These are phyloP conservation scores for Hepsetus odoe DNA, from an alignment of 2,113 vertebrate genomes.

Conservation along the genomic window DNA sequence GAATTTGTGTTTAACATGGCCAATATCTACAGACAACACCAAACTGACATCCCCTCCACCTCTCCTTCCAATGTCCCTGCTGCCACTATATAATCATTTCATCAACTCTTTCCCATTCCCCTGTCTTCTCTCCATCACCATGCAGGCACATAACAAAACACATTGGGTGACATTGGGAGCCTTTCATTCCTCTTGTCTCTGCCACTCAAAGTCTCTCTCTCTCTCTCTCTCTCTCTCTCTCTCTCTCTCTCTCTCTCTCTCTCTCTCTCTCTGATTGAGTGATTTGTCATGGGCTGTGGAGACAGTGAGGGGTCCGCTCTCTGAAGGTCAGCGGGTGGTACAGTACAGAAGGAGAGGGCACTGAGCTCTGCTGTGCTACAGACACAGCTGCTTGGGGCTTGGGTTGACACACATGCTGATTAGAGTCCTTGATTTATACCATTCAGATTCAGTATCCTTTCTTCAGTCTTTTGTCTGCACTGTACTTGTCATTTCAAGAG, in stretches of 20 bases:
- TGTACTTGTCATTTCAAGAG: neutral
- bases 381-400: conserved; percentile 8
- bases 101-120: conserved; percentile 77
- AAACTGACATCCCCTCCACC: conserved; percentile 55
- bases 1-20: conserved; percentile 75
- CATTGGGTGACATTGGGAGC: conserved; percentile 78
- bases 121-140: conserved; percentile 73
- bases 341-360: conserved; percentile 49
- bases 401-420: conserved; percentile 39
- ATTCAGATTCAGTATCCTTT: conserved; percentile 21
- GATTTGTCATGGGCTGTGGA: conserved; percentile 77
- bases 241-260: conserved; percentile 52
- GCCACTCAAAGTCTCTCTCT: conserved; percentile 65
- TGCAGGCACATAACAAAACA: conserved; percentile 77
- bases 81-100: conserved; percentile 80
- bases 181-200: conserved; percentile 76
- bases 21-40: conserved; percentile 67
- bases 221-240: conserved; percentile 52
- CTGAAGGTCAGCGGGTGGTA: conserved; percentile 77
- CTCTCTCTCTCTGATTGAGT: conserved; percentile 72
- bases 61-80: conserved; percentile 51
- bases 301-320: conserved; percentile 65
- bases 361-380: neutral
- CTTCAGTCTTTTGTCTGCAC: conserved; percentile 49
- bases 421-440: conserved; percentile 27